A percentile compares a stretch with the other conserved stretches of the same genome.
Evolutionary conservation across 2,888 invertebrate species (phyloP).

Genomic region (Drosophila dives): DNA sequence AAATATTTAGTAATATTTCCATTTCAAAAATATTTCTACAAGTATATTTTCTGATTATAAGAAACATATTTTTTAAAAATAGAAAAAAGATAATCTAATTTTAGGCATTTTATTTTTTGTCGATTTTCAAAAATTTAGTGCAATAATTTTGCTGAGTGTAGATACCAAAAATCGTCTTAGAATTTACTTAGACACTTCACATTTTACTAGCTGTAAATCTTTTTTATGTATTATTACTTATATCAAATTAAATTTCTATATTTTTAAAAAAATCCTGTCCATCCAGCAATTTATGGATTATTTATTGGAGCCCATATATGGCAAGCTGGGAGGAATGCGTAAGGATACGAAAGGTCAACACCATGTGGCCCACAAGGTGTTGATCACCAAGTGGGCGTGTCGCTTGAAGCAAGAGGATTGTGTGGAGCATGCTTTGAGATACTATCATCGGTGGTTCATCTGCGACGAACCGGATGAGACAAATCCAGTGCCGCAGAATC

Average conservation of each 20-base stretch:
- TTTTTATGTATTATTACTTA: not conserved
- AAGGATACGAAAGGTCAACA: conserved; percentile 81
- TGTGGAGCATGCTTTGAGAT: conserved; percentile 86
- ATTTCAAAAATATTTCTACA: no score
- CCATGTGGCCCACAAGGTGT: conserved; percentile 87
- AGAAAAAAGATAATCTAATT: not conserved
- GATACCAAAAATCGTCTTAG: no score
- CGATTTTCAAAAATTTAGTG: no score
- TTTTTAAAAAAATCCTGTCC: not conserved
- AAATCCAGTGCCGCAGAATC: conserved; percentile 89
- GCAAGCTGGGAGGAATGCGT: conserved; percentile 86
- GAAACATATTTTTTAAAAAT: not conserved
- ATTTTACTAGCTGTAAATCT: not conserved
- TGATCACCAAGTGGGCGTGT: conserved; percentile 86
- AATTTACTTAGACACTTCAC: not conserved
- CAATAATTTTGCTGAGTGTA: no score
- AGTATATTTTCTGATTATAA: not conserved
- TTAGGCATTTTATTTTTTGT: no score
- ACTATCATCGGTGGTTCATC: conserved; percentile 88
- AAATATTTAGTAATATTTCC: no score
- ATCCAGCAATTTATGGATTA: conserved; percentile 88
- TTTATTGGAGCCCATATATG: conserved; percentile 88
- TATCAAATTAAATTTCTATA: not conserved
- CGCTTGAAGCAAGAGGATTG: conserved; percentile 87
- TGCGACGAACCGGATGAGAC: conserved; percentile 86